Percentiles rank a stretch among this genome's conserved stretches.
Conservation (phyloP, 2,113 vertebrate species). For the Syngnathus scovelli region DNA sequence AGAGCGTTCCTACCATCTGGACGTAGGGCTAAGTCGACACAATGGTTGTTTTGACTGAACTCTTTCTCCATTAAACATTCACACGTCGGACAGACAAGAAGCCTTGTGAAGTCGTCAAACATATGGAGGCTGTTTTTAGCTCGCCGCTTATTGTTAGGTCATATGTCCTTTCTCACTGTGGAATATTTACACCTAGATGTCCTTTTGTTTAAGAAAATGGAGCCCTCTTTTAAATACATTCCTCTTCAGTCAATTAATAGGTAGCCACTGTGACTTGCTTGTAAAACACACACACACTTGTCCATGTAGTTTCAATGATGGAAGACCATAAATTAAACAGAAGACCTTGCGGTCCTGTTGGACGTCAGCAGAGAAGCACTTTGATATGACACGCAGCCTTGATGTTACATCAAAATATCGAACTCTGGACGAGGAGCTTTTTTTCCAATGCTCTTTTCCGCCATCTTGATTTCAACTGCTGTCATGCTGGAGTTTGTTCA, state of each 20-base stretch:
- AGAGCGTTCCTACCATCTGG: slow-evolving; percentile 56
- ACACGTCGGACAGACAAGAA: slow-evolving; percentile 25
- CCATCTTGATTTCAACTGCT: slow-evolving; percentile 22
- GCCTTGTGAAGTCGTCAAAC: slow-evolving; percentile 32
- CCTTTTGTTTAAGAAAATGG: slow-evolving; percentile 14
- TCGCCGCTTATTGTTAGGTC: neutral
- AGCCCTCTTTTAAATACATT: slow-evolving; percentile 4
- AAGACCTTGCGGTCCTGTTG: slow-evolving; percentile 34
- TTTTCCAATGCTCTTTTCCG: slow-evolving; percentile 1
- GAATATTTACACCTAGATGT: slow-evolving; percentile 4
- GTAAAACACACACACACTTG: slow-evolving; percentile 37
- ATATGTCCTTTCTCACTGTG: neutral
- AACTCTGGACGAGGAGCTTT: neutral
- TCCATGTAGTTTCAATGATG: slow-evolving; percentile 28
- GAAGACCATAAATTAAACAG: slow-evolving; percentile 41
- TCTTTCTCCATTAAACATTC: slow-evolving; percentile 47
- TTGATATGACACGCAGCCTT: slow-evolving; percentile 30
- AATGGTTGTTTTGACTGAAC: slow-evolving; percentile 61
- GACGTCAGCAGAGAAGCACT: slow-evolving; percentile 44
- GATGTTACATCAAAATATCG: slow-evolving; percentile 31
- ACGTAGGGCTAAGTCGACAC: slow-evolving; percentile 42
- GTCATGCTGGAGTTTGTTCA: slow-evolving; percentile 21
- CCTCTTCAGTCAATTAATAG: slow-evolving; percentile 25
- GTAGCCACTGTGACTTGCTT: slow-evolving; percentile 25
- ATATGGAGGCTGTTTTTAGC: slow-evolving; percentile 7